These are phyloP conservation scores for Gymnothorax javanicus DNA, from an alignment of 2,797 vertebrate genomes.

Conservation along the genomic window DNA sequence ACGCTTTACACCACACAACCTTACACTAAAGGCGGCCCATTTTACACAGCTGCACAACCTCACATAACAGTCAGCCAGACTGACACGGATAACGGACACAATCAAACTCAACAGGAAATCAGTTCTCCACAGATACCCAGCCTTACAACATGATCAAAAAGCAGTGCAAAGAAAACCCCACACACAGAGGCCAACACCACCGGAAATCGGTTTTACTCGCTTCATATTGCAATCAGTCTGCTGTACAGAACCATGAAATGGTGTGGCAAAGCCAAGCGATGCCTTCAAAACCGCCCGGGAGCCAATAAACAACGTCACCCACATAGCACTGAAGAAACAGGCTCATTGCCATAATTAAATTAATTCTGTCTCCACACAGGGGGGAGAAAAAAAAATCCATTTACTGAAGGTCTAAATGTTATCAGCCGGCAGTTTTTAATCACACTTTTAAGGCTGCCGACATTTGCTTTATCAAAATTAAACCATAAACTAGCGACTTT, in stretches of 20 bases:
- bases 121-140: no score
- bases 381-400: no score
- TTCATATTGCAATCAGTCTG: neutral
- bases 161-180: no score
- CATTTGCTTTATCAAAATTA: neutral
- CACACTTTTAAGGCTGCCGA: neutral
- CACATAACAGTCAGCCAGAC: no score
- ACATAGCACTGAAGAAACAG: neutral
- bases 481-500: neutral
- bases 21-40: neutral
- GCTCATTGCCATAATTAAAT: neutral
- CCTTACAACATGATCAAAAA: no score
- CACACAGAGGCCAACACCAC: no score
- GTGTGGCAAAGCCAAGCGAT: neutral
- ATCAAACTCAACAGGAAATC: no score
- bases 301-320: neutral
- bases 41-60: no score
- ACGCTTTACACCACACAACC: neutral
- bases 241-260: neutral
- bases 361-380: neutral
- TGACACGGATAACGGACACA: no score
- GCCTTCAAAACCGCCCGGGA: neutral
- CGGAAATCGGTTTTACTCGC: no score
- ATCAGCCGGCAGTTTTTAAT: neutral
- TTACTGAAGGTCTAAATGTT: neutral